A percentile compares a stretch with the other conserved stretches of the same genome.
phyloP scores from a whole-genome alignment of 37 sponge, comb jelly and placozoan species.

The Mnemiopsis leidyi region DNA sequence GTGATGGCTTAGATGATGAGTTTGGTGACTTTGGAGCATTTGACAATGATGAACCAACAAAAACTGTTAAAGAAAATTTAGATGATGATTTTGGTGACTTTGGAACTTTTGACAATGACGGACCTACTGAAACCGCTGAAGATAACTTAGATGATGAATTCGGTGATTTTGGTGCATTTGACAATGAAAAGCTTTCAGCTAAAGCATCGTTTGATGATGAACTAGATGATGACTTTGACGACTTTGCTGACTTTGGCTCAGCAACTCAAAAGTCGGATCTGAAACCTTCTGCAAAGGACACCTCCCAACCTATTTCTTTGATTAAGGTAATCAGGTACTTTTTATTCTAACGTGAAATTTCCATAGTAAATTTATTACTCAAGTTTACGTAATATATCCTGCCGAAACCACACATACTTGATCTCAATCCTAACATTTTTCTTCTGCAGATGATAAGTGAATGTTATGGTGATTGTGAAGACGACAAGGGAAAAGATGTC shows the following conservation, averaged over 20 bases:
- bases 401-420: no score
- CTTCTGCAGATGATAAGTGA: background rate
- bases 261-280: no score
- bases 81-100: conserved; percentile 7
- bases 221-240: background rate
- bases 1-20: background rate
- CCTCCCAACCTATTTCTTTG: no score
- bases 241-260: conserved; percentile 35
- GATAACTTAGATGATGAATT: background rate
- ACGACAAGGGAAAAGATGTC: background rate
- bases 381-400: no score
- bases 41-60: background rate
- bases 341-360: no score
- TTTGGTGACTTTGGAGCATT: conserved; percentile 28
- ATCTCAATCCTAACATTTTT: no score
- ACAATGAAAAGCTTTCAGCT: background rate
- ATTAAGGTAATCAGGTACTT: no score
- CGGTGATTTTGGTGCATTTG: conserved; percentile 14
- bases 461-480: background rate
- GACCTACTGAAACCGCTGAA: background rate
- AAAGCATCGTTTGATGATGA: background rate
- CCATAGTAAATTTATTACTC: no score
- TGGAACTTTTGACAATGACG: background rate
- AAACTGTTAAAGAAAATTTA: background rate
- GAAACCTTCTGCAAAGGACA: no score